These are phyloP conservation scores for Mythimna lalbum DNA, from an alignment of 2,888 invertebrate genomes.

Conservation along the genomic window DNA sequence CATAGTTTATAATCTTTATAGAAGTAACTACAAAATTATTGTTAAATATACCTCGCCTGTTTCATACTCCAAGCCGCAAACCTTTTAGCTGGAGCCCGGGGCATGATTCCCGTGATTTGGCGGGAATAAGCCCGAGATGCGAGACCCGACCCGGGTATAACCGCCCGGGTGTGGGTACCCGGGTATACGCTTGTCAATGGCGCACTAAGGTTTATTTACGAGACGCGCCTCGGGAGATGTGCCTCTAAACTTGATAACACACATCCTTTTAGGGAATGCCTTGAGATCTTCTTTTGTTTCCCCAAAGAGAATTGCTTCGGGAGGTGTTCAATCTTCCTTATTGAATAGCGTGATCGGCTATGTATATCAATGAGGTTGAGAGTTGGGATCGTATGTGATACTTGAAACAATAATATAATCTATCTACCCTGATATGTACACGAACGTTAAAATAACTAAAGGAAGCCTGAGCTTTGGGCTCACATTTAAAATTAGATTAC, in stretches of 20 bases:
- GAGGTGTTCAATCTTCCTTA: constrained; percentile 28
- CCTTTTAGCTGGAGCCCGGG: constrained; percentile 44
- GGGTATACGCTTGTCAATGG: constrained; percentile 32
- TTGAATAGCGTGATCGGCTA: constrained; percentile 14
- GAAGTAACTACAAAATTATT: not conserved
- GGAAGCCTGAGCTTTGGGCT: no score
- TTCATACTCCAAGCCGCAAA: constrained; percentile 22
- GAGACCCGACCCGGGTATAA: constrained; percentile 33
- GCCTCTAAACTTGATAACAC: constrained; percentile 54
- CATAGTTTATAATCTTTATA: not conserved
- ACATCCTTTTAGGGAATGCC: constrained; percentile 32
- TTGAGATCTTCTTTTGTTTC: constrained; percentile 36
- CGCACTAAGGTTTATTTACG: constrained; percentile 56
- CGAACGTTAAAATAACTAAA: no score
- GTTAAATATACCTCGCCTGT: constrained; percentile 1
- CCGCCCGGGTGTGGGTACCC: constrained; percentile 1
- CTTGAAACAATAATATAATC: not conserved
- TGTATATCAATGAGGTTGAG: constrained; percentile 9
- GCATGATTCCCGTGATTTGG: constrained; percentile 54
- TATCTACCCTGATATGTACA: no score
- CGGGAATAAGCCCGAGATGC: constrained; percentile 48
- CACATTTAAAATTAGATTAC: no score
- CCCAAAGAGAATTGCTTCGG: constrained; percentile 23
- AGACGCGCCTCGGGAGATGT: constrained; percentile 30
- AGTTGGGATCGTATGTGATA: not conserved